A percentile compares a stretch with the other conserved stretches of the same genome.
These are phyloP conservation scores for Macrosiphum euphorbiae DNA, from an alignment of 2,888 invertebrate species.

Conservation along the genomic window DNA sequence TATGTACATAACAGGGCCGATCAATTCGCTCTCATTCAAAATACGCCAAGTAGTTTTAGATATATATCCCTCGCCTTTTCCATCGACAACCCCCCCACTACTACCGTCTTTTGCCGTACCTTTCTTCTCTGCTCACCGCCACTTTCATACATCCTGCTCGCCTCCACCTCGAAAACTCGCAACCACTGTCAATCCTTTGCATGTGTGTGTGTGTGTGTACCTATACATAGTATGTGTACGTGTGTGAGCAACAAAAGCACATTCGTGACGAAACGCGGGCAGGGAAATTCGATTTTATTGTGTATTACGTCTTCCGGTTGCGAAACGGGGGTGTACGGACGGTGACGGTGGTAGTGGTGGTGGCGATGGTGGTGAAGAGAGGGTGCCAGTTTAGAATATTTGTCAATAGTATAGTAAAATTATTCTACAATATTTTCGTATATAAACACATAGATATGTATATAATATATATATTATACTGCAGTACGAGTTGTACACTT, in stretches of 20 bases:
- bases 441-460: not conserved
- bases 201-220: not conserved
- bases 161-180: not conserved
- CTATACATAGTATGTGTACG: not conserved
- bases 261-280: conserved; percentile 62
- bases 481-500: not conserved
- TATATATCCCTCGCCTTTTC: conserved; percentile 59
- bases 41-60: conserved; percentile 64
- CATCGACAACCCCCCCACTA: conserved; percentile 38
- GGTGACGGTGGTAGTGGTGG: not conserved
- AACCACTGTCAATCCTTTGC: conserved; percentile 56
- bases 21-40: conserved; percentile 63
- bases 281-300: conserved; percentile 63
- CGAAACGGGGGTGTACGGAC: conserved; percentile 37
- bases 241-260: conserved; percentile 58
- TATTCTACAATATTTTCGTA: conserved; percentile 15
- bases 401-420: conserved; percentile 55
- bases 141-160: not conserved
- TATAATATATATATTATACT: no score
- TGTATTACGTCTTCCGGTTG: conserved; percentile 62
- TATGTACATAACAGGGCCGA: conserved; percentile 54
- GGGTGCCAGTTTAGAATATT: conserved; percentile 59
- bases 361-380: not conserved
- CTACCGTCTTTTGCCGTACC: conserved; percentile 18
- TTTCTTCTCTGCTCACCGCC: conserved; percentile 18